Evolutionary conservation across 2,888 invertebrate species (phyloP), one percentile per base, ranked within the genome.

Genomic region (Baronia brevicornis): DNA sequence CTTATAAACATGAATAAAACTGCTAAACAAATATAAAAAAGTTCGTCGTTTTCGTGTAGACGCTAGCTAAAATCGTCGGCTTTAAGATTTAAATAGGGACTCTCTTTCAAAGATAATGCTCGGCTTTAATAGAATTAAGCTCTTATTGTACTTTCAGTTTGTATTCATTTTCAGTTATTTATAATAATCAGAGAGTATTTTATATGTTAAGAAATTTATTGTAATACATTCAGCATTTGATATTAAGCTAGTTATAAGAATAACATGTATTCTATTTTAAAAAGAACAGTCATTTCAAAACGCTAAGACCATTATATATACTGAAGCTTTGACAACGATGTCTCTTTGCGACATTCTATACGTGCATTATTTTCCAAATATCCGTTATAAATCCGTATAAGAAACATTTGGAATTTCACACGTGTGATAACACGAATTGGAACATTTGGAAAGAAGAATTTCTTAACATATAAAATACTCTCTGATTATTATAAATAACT

Each of bases 1-100:
- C n/a, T n/a, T n/a, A n/a, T n/a, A n/a, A n/a, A n/a, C 26, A 35
- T 21, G 19, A 33, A 17, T n/a, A 9, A 19, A 35, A 26, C 29
- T 26, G 30, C 30, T 30, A 30, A 35, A 26, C 26, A 35, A 35
- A 30, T 22, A 17, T 9, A 26, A 15, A 14, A 12, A 15, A 35
- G 21, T 26, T 26, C 30, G 26, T 31, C 13, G 31, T 35, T 30
- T 26, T 29, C 30, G 29, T 23, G 9, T 20, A 29, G 18, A 26
- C 22, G 21, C 25, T 21, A 18, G 12, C 12, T 17, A 26, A 30
- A 21, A 30, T 30, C 15, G 30, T 30, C 25, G 26, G 21, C 11
- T 29, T 30, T 35, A 26, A 26, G 29, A 27, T 22, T 30, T 35
- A 26, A 29, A 35, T 30, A 13, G 17, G 12, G 26, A 17, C 10